Percentiles rank a stretch among this genome's conserved stretches.
Evolutionary conservation across 2,888 invertebrate genomes (phyloP).

Genomic region (Tortricodes alternella): DNA sequence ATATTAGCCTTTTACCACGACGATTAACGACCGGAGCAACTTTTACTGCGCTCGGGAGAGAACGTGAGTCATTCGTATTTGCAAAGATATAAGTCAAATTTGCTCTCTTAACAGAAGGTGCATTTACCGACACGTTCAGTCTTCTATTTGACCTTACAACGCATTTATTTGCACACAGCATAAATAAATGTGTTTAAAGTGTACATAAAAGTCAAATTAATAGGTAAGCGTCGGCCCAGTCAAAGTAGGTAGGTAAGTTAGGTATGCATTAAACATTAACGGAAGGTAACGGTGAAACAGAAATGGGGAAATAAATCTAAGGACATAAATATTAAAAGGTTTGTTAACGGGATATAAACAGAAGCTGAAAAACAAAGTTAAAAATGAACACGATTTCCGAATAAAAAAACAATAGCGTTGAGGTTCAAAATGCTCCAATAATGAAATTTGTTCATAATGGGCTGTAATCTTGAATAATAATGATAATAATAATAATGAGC

Average conservation of each 20-base stretch:
- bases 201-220: background rate
- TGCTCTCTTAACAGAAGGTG: background rate
- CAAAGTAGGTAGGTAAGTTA: constrained; percentile 4
- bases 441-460: too few relatives aligned
- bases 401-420: background rate
- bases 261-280: constrained; percentile 23
- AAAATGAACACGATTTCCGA: background rate
- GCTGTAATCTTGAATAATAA: too few relatives aligned
- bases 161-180: too few relatives aligned
- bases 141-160: too few relatives aligned
- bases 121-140: too few relatives aligned
- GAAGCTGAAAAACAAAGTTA: background rate
- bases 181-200: too few relatives aligned
- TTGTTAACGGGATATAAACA: constrained; percentile 14
- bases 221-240: background rate
- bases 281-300: constrained; percentile 17
- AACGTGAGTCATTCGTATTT: constrained; percentile 22
- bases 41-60: constrained; percentile 22
- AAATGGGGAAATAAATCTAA: constrained; percentile 24
- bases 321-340: constrained; percentile 20
- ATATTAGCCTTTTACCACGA: constrained; percentile 31
- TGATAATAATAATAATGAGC: too few relatives aligned
- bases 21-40: constrained; percentile 27
- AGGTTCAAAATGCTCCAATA: background rate
- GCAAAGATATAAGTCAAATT: constrained; percentile 17